These are phyloP conservation scores for Coenobita brevimanus DNA, from an alignment of 1,140 invertebrate species.

Conservation along the genomic window DNA sequence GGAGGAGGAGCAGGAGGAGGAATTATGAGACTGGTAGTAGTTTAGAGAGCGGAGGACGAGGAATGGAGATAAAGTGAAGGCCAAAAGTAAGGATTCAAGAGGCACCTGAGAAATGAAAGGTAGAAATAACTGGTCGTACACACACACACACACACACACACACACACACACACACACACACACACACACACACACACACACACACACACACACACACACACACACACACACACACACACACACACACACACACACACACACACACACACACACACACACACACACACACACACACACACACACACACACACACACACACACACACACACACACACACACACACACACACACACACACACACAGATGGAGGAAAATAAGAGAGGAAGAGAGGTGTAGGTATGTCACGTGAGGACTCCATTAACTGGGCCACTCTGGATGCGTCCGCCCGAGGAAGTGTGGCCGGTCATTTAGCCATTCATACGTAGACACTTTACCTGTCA, in stretches of 20 bases:
- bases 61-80: background rate
- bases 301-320: slow-evolving; percentile 36
- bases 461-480: background rate
- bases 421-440: no score
- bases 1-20: no score
- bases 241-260: slow-evolving; percentile 19
- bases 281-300: slow-evolving; percentile 35
- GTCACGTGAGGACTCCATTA: no score
- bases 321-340: slow-evolving; percentile 34
- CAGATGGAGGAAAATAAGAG: no score
- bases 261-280: background rate
- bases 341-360: slow-evolving; percentile 25
- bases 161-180: background rate
- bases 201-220: slow-evolving; percentile 1
- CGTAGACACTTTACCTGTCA: background rate
- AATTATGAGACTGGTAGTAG: no score
- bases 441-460: no score
- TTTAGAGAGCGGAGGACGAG: no score
- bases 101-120: background rate
- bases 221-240: background rate
- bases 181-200: slow-evolving; percentile 1
- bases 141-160: slow-evolving; percentile 19
- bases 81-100: background rate
- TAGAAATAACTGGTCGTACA: background rate
- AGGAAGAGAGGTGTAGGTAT: no score